These are phyloP conservation scores for Pristionchus entomophagus DNA, from an alignment of 2,888 invertebrate genomes.

Conservation along the genomic window DNA sequence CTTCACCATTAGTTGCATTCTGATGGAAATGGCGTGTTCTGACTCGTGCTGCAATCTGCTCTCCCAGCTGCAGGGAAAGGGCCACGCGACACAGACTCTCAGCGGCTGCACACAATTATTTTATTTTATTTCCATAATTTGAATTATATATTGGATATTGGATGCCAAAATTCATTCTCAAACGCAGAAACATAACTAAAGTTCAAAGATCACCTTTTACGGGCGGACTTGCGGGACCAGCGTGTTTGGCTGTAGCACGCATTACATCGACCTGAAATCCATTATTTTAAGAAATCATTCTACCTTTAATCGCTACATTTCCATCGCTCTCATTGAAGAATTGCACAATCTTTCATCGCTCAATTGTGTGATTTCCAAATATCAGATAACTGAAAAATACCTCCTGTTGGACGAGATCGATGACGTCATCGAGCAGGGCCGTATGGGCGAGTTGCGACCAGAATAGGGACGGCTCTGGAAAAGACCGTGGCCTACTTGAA, in stretches of 20 bases:
- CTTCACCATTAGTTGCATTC: background rate
- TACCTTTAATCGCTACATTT: too few relatives aligned
- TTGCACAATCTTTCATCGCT: too few relatives aligned
- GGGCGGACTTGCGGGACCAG: conserved; percentile 6
- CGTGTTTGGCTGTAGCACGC: conserved; percentile 24
- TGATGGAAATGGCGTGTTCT: conserved; percentile 16
- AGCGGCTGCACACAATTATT: background rate
- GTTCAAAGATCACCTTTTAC: conserved; percentile 4
- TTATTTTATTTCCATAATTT: too few relatives aligned
- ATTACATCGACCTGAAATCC: conserved; percentile 3
- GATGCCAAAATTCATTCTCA: too few relatives aligned
- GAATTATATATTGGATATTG: too few relatives aligned
- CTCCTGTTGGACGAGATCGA: conserved; percentile 56
- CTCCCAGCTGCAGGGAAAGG: conserved; percentile 12
- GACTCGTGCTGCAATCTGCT: conserved; percentile 13
- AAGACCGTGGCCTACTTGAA: background rate
- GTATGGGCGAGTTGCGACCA: conserved; percentile 67
- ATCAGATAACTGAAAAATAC: background rate
- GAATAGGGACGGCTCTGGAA: conserved; percentile 65
- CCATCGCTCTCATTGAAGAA: too few relatives aligned
- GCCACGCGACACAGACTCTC: conserved; percentile 33
- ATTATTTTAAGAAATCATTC: background rate
- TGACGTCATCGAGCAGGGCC: conserved; percentile 69
- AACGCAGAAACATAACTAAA: background rate
- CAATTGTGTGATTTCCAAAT: background rate